Percentiles rank a stretch among this genome's conserved stretches.
Evolutionary conservation across 1,140 invertebrate genomes (phyloP).

Genomic region (Apis florea): DNA sequence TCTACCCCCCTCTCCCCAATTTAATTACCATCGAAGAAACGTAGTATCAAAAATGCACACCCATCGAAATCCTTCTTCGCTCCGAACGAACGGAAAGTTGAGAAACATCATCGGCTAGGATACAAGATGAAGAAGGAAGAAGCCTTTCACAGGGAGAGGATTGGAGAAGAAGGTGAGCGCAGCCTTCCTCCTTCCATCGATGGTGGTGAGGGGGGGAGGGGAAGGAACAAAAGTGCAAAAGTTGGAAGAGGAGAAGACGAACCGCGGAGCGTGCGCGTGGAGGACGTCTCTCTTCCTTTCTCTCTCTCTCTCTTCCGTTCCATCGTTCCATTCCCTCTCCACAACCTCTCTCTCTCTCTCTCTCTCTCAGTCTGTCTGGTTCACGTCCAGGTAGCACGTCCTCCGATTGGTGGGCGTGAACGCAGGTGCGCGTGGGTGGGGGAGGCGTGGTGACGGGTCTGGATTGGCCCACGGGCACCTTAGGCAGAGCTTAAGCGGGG

Average conservation of each 20-base stretch:
- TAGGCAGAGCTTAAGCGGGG: constrained; percentile 21
- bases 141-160: constrained; percentile 11
- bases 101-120: too few relatives aligned
- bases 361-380: not conserved
- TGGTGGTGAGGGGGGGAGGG: not conserved
- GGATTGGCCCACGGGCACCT: constrained; percentile 68
- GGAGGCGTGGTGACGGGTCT: constrained; percentile 69
- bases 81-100: not conserved
- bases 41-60: constrained; percentile 6
- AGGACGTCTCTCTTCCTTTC: constrained; percentile 35
- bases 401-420: constrained; percentile 72
- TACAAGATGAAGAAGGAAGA: not conserved
- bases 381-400: constrained; percentile 59
- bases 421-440: constrained; percentile 77
- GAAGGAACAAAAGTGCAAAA: constrained; percentile 18
- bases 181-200: too few relatives aligned
- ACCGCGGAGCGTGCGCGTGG: constrained; percentile 60
- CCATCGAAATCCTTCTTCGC: not conserved
- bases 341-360: not conserved
- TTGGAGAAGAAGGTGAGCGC: constrained; percentile 35
- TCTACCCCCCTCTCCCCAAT: too few relatives aligned
- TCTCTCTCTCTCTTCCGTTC: constrained; percentile 6
- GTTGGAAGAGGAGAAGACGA: constrained; percentile 35
- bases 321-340: not conserved
- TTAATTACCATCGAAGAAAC: too few relatives aligned